Conservation (phyloP, 92 coral and sea anemone genomes). For the Parazoanthus darwini region DNA sequence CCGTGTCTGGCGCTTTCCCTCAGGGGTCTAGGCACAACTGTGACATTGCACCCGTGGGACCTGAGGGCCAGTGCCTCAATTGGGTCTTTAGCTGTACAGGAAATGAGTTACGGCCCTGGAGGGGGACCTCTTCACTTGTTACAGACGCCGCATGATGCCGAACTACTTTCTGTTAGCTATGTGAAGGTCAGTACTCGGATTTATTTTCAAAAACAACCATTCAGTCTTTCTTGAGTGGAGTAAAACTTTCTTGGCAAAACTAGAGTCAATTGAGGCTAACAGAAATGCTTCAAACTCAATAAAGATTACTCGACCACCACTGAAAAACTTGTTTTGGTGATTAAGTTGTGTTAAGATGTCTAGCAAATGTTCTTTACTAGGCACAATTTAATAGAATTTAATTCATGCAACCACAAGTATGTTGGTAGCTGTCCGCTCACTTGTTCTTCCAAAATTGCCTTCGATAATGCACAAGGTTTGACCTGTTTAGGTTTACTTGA, state of each 20-base stretch:
- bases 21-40: slow-evolving; percentile 71
- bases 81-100: slow-evolving; percentile 78
- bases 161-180: slow-evolving; percentile 72
- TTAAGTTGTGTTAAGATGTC: neutral
- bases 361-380: neutral
- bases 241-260: too few relatives aligned
- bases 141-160: slow-evolving; percentile 84
- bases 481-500: neutral
- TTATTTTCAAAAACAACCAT: neutral
- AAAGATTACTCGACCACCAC: too few relatives aligned
- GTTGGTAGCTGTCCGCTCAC: too few relatives aligned
- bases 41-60: slow-evolving; percentile 86
- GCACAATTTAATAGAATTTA: neutral
- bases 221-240: neutral
- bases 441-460: too few relatives aligned
- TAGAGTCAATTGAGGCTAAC: neutral
- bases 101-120: slow-evolving; percentile 82
- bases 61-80: slow-evolving; percentile 76
- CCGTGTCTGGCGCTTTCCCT: slow-evolving; percentile 75
- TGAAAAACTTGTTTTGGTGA: too few relatives aligned
- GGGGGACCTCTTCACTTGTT: slow-evolving; percentile 83
- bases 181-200: slow-evolving; percentile 58
- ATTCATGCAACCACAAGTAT: too few relatives aligned
- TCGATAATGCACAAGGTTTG: neutral
- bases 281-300: neutral